Base-by-base conservation (phyloP, 2,888 invertebrate genomes). In the Tubulanus polymorphus region DNA sequence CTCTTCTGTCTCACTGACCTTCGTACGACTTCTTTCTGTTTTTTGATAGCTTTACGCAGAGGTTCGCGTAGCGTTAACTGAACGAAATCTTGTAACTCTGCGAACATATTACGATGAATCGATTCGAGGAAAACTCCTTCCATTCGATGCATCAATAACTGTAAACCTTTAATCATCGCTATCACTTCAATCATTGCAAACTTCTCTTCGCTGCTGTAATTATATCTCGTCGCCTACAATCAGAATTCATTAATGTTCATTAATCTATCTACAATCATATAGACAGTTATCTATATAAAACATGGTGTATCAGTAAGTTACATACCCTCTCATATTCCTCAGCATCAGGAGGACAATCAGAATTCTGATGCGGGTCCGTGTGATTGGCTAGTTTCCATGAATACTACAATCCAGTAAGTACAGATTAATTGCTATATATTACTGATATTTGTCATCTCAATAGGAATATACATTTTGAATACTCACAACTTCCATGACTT, bases 331-430 rank as follows among this genome's bases (percentile, higher is more conserved):
- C 99, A 74, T 99, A 99, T 80, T 96, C 96, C 81, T 99, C 97
- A 2, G 97, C 96, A 75, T 94, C 93, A 8, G 88, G 86, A 0
- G 96, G 96, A 71, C 97, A 99, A 66, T 92, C 87, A 61, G 91
- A 87, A 78, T 95, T 97, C 80, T 90, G 90, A 77, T 93, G 91
- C 76, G 93, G 93, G 82, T 99, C 96, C 0, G 96, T 97, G 1
- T 97, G 97, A 79, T 99, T 95, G 65, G 97, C 83, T 54, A 99
- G 83, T 81, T 99, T 99, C 96, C 97, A 99, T 1, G 95, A 93
- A 80, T 94, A 95, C 70, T 70, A 55, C 18, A 59, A 60, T 20
- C n/a, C n/a, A n/a, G n/a, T n/a, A n/a, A n/a, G n/a, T n/a, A n/a
- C n/a, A n/a, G n/a, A n/a, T n/a, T n/a, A n/a, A n/a, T n/a, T n/a